Conservation (phyloP, 2,797 vertebrate species). For the Tolypeutes matacus region DNA sequence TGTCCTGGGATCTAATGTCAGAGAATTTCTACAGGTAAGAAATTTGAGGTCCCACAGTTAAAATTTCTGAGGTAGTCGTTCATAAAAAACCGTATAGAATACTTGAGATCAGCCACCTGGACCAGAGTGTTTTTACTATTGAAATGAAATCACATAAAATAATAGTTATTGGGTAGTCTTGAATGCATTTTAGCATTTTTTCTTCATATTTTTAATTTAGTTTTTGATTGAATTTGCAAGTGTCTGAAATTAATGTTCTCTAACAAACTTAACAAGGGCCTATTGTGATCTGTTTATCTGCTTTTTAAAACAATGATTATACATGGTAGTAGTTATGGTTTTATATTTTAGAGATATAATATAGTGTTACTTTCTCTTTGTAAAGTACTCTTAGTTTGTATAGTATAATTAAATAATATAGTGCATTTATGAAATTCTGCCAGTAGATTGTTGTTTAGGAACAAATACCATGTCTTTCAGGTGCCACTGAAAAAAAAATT, state of each 20-base stretch:
- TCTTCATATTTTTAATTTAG: not conserved
- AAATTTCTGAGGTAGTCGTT: not conserved
- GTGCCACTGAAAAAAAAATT: not conserved
- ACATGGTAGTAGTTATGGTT: not conserved
- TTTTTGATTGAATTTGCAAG: not conserved
- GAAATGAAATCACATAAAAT: not conserved
- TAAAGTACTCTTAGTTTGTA: not conserved
- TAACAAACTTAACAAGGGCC: not conserved
- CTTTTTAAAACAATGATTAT: not conserved
- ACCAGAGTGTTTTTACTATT: not conserved
- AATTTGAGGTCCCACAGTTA: not conserved
- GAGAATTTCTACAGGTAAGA: conserved; percentile 98
- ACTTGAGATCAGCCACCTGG: not conserved
- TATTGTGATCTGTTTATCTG: not conserved
- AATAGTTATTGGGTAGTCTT: not conserved
- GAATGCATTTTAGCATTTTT: conserved; percentile 15
- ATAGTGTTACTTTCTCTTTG: not conserved
- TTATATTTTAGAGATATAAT: not conserved
- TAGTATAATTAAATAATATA: not conserved
- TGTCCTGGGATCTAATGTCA: conserved; percentile 97
- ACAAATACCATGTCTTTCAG: not conserved
- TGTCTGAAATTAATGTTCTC: not conserved
- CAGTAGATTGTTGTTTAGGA: not conserved
- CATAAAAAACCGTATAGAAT: not conserved
- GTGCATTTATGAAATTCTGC: not conserved